Conservation (phyloP, 2,888 invertebrate species). For the Linnaemya tessellans region DNA sequence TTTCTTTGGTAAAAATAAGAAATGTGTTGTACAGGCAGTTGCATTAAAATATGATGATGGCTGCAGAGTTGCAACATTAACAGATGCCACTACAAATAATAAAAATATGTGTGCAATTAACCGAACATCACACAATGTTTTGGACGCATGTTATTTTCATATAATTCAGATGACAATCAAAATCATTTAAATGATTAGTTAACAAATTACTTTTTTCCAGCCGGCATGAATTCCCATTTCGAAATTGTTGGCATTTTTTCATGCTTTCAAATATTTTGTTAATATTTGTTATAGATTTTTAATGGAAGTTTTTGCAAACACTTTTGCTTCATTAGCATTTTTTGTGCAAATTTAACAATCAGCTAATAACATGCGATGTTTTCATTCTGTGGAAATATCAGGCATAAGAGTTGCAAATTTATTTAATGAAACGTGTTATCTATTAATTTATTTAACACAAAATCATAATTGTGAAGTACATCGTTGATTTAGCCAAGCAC, state of each 20-base stretch:
- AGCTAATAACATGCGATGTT: constrained; percentile 24
- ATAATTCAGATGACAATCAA: constrained; percentile 72
- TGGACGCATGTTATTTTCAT: constrained; percentile 66
- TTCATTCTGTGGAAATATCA: neutral
- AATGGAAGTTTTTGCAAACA: neutral
- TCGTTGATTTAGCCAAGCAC: constrained; percentile 37
- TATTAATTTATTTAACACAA: constrained; percentile 7
- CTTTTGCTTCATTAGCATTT: constrained; percentile 47
- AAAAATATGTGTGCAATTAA: constrained; percentile 47
- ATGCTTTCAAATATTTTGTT: neutral
- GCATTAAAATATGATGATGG: constrained; percentile 23
- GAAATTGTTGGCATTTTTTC: constrained; percentile 18
- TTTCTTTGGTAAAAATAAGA: constrained; percentile 19
- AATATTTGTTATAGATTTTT: neutral
- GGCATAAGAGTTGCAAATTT: constrained; percentile 8
- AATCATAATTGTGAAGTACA: constrained; percentile 29
- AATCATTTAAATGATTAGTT: constrained; percentile 64
- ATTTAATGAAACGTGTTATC: constrained; percentile 5
- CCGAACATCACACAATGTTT: constrained; percentile 26
- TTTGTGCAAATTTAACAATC: constrained; percentile 15
- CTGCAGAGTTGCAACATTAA: constrained; percentile 50
- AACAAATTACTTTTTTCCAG: constrained; percentile 56
- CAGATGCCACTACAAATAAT: constrained; percentile 58
- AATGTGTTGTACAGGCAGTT: constrained; percentile 16
- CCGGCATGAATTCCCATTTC: constrained; percentile 9